Evolutionary conservation across 2,113 vertebrate species (phyloP).

Genomic region (Triplophysa siluroides): DNA sequence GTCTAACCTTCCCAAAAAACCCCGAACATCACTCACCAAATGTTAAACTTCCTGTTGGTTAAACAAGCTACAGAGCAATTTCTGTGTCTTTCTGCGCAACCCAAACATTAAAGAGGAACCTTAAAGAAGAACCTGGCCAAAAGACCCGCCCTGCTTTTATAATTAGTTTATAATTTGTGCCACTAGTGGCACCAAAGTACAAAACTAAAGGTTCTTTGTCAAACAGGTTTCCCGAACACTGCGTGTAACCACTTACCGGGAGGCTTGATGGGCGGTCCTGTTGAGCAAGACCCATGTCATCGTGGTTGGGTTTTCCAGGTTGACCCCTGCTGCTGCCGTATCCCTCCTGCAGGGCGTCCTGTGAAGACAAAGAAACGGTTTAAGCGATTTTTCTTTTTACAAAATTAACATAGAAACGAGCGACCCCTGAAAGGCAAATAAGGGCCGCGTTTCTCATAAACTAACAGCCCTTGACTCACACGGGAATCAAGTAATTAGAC

Average conservation of each 20-base stretch:
- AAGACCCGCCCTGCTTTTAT: too few relatives aligned
- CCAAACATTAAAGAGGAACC: too few relatives aligned
- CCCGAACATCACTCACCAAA: too few relatives aligned
- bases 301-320: slow-evolving; percentile 88
- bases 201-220: neutral
- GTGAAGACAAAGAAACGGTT: slow-evolving; percentile 30
- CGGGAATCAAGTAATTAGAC: slow-evolving; percentile 13
- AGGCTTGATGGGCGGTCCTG: slow-evolving; percentile 92
- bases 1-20: too few relatives aligned
- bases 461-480: slow-evolving; percentile 11
- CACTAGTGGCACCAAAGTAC: neutral
- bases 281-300: slow-evolving; percentile 88
- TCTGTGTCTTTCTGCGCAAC: too few relatives aligned
- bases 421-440: neutral
- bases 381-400: neutral
- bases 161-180: too few relatives aligned
- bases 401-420: neutral
- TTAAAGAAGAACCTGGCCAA: too few relatives aligned
- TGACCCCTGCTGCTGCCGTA: slow-evolving; percentile 86
- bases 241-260: slow-evolving; percentile 79
- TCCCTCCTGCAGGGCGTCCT: slow-evolving; percentile 90
- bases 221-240: neutral
- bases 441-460: neutral
- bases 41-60: too few relatives aligned
- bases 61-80: too few relatives aligned